A percentile compares a stretch with the other conserved stretches of the same genome.
Evolutionary conservation across 2,797 vertebrate genomes (phyloP).

Genomic region (Perodicticus potto): DNA sequence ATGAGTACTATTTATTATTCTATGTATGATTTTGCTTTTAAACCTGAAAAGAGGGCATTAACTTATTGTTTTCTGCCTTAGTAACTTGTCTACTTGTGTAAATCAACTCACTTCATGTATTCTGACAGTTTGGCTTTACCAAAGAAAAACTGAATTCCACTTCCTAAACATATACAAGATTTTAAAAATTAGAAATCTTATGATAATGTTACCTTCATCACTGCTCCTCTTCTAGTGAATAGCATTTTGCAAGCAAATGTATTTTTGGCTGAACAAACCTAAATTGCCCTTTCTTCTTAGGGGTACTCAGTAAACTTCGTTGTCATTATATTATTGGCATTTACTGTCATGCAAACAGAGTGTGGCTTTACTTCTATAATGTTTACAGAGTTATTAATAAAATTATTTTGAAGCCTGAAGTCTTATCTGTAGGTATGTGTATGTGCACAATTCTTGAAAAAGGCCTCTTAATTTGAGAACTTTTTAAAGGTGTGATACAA

Average conservation of each 20-base stretch:
- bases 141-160: slow-evolving; percentile 64
- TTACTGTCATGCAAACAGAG: background rate
- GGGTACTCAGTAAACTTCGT: background rate
- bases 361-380: background rate
- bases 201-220: background rate
- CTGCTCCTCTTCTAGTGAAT: background rate
- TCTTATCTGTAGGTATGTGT: background rate
- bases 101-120: slow-evolving; percentile 69
- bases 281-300: background rate
- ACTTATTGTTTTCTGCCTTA: slow-evolving; percentile 79
- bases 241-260: background rate
- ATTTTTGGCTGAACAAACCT: background rate
- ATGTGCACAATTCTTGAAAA: background rate
- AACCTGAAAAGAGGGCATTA: slow-evolving; percentile 72
- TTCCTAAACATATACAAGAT: slow-evolving; percentile 57
- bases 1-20: slow-evolving; percentile 78
- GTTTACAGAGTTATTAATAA: background rate
- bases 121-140: slow-evolving; percentile 65
- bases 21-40: slow-evolving; percentile 79
- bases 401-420: background rate
- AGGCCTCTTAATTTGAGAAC: background rate
- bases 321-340: background rate
- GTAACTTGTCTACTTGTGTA: slow-evolving; percentile 74
- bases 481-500: background rate
- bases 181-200: slow-evolving; percentile 53